A percentile compares a stretch with the other conserved stretches of the same genome.
Conservation (phyloP, 2,113 vertebrate genomes). For the Lophius piscatorius region DNA sequence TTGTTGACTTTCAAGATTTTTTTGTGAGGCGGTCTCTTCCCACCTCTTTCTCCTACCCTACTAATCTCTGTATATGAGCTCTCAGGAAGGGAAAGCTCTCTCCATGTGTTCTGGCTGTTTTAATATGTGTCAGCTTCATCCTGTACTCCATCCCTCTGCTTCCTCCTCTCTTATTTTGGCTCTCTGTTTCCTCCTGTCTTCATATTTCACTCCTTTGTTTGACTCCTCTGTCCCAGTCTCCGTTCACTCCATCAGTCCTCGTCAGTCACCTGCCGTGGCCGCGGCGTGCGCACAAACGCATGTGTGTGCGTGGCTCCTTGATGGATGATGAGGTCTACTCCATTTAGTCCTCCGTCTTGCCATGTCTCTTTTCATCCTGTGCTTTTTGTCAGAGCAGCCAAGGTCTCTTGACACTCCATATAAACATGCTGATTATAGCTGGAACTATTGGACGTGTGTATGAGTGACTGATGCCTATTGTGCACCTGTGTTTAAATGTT, state of each 20-base stretch:
- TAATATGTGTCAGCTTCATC: conserved; percentile 85
- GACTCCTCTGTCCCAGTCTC: conserved; percentile 78
- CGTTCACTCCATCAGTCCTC: conserved; percentile 70
- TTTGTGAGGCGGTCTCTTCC: conserved; percentile 24
- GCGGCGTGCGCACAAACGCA: conserved; percentile 24
- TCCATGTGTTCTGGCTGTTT: conserved; percentile 78
- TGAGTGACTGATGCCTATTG: conserved; percentile 14
- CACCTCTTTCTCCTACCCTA: conserved; percentile 44
- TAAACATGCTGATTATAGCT: conserved; percentile 79
- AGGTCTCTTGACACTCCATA: conserved; percentile 59
- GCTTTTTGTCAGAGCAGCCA: conserved; percentile 62
- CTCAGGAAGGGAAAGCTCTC: conserved; percentile 78
- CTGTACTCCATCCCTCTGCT: conserved; percentile 77
- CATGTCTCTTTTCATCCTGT: conserved; percentile 55
- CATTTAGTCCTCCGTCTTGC: conserved; percentile 52
- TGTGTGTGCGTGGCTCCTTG: conserved; percentile 22
- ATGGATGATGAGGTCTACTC: conserved; percentile 48
- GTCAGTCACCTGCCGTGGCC: conserved; percentile 49
- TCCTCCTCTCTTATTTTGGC: conserved; percentile 78
- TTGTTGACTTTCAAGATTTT: conserved; percentile 19
- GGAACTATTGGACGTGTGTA: conserved; percentile 38
- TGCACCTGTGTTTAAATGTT: conserved; percentile 76
- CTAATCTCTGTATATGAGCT: conserved; percentile 84
- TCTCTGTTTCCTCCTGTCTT: conserved; percentile 78
- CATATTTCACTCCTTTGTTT: conserved; percentile 84